These are phyloP conservation scores for Harpalus rufipes DNA, from an alignment of 2,888 invertebrate species.

Conservation along the genomic window DNA sequence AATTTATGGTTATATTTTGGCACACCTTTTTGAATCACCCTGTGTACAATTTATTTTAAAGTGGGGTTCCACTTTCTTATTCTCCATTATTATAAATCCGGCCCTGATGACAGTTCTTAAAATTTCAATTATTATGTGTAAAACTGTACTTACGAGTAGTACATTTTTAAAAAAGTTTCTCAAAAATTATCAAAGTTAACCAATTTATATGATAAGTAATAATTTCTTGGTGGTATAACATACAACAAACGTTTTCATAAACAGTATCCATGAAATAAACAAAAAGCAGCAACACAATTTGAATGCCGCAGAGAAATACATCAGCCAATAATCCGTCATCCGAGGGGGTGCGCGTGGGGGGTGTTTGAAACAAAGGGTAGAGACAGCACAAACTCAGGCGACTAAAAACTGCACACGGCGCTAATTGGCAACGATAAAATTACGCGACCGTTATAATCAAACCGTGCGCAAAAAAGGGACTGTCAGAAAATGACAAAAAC, in stretches of 20 bases:
- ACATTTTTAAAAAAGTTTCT: neutral
- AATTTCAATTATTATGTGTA: no score
- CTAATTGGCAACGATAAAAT: slow-evolving; percentile 71
- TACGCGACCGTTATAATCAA: slow-evolving; percentile 60
- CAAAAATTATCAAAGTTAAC: neutral
- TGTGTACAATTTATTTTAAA: no score
- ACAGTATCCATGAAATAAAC: slow-evolving; percentile 6
- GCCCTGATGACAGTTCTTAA: no score
- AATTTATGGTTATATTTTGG: no score
- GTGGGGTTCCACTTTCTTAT: no score
- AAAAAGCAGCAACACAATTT: slow-evolving; percentile 39
- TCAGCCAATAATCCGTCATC: slow-evolving; percentile 43
- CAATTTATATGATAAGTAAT: neutral
- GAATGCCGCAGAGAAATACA: slow-evolving; percentile 38
- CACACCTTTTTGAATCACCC: no score
- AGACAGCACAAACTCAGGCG: slow-evolving; percentile 36
- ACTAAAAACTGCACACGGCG: slow-evolving; percentile 67
- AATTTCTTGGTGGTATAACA: neutral
- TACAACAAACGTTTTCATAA: neutral
- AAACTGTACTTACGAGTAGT: neutral
- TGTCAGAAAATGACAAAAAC: slow-evolving; percentile 68
- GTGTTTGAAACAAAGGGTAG: slow-evolving; percentile 12
- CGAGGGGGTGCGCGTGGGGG: slow-evolving; percentile 6
- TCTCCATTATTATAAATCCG: no score
- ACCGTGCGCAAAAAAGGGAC: slow-evolving; percentile 62